phyloP scores from a whole-genome alignment of 2,888 invertebrate species.

The Drosophila helvetica region DNA sequence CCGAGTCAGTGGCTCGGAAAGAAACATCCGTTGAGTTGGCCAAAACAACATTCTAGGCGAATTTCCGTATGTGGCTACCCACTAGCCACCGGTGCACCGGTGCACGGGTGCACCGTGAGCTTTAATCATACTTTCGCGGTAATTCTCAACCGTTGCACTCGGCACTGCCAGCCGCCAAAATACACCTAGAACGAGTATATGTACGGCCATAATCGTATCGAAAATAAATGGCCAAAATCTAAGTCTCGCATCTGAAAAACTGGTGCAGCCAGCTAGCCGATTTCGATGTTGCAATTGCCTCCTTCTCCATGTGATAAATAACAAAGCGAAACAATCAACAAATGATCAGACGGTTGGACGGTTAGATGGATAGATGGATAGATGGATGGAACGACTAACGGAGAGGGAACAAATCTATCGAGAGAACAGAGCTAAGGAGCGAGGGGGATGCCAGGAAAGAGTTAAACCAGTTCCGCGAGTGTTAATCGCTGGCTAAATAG shows the following conservation, averaged over 20 bases:
- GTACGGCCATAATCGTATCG: not conserved
- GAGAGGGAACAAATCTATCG: conserved; percentile 3
- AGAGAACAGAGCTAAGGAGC: not conserved
- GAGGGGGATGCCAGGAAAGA: conserved; percentile 36
- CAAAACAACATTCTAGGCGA: conserved; percentile 56
- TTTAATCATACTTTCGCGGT: conserved; percentile 40
- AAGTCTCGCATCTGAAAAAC: conserved; percentile 30
- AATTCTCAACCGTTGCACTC: conserved; percentile 19
- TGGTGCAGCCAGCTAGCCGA: conserved; percentile 43
- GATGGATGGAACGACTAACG: conserved; percentile 18
- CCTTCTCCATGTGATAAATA: conserved; percentile 37
- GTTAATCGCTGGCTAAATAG: conserved; percentile 51
- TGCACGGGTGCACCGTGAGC: conserved; percentile 36
- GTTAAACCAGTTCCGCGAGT: conserved; percentile 63
- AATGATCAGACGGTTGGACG: no score
- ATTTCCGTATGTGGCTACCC: conserved; percentile 56
- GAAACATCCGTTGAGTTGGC: conserved; percentile 18
- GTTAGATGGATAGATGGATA: conserved; percentile 8
- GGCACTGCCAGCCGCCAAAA: conserved; percentile 26
- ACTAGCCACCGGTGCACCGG: conserved; percentile 17
- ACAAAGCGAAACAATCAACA: conserved; percentile 35
- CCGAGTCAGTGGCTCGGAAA: conserved; percentile 14
- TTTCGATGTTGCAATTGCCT: conserved; percentile 39
- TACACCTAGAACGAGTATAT: conserved; percentile 4
- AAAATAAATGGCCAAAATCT: conserved; percentile 14